A percentile compares a stretch with the other conserved stretches of the same genome.
Evolutionary conservation across 1,140 invertebrate genomes (phyloP).

Genomic region (Drosophila sulfurigaster): DNA sequence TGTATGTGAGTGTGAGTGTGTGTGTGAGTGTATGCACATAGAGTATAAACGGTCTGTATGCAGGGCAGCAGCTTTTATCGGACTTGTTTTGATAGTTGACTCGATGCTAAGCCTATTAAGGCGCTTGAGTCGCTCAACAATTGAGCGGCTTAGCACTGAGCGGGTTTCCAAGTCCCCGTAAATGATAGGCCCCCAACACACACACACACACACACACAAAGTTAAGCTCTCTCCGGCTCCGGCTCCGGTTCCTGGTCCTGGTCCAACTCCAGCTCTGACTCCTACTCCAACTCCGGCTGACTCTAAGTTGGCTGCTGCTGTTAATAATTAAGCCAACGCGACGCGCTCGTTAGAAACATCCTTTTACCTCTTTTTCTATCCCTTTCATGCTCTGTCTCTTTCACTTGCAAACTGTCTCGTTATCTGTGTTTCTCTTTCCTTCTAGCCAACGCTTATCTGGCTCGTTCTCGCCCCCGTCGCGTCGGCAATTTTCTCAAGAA

Average conservation of each 20-base stretch:
- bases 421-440: slow-evolving; percentile 9
- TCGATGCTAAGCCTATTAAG: slow-evolving; percentile 77
- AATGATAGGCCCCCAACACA: slow-evolving; percentile 39
- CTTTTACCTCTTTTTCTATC: slow-evolving; percentile 4
- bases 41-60: slow-evolving; percentile 24
- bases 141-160: slow-evolving; percentile 71
- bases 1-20: slow-evolving; percentile 11
- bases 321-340: slow-evolving; percentile 70
- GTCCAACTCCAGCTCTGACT: not conserved
- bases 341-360: slow-evolving; percentile 72
- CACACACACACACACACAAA: slow-evolving; percentile 1
- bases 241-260: too few species aligned
- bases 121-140: slow-evolving; percentile 72
- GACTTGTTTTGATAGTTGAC: slow-evolving; percentile 81
- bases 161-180: slow-evolving; percentile 59
- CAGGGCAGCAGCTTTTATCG: slow-evolving; percentile 65
- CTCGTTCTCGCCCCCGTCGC: slow-evolving; percentile 49
- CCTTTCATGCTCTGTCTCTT: slow-evolving; percentile 4
- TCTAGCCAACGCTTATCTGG: slow-evolving; percentile 23
- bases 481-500: slow-evolving; percentile 83
- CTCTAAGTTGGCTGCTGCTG: slow-evolving; percentile 16
- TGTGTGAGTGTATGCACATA: slow-evolving; percentile 8
- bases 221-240: slow-evolving; percentile 28
- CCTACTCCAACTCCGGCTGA: not conserved
- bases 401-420: slow-evolving; percentile 6